Base-by-base conservation (phyloP, 2,888 invertebrate species). In the Orchestes rusci region DNA sequence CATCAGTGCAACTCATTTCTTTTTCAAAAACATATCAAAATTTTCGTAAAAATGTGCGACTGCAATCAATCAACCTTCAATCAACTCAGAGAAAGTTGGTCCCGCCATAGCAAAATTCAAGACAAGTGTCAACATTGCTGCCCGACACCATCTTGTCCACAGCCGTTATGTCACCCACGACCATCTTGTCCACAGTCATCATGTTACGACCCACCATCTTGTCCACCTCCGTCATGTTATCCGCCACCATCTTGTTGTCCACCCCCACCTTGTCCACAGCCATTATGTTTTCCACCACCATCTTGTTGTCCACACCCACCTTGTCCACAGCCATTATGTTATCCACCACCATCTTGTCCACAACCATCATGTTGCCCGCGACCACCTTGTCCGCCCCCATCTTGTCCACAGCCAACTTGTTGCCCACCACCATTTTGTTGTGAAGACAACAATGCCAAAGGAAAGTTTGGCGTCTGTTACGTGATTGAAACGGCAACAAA, bases 391-490 rank as follows among this genome's bases (percentile, higher is more conserved):
- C n/a, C 38, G 2, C 5, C 23, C 5, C 5, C 23, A 23, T 10
- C 23, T 23, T 36, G 33, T n/a, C 8, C 18, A 10, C n/a, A n/a
- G n/a, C n/a, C n/a, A n/a, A n/a, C n/a, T n/a, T 42, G 43, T 15
- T 39, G 39, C 10, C 29, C 36, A n/a, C 18, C 12, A 16, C 19
- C 15, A n/a, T 27, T 12, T 12, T 43, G 29, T 13, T 46, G 43
- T 13, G 20, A 23, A 5, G 32, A 53, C 16, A 39, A 36, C 1
- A 63, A 54, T 29, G 50, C 48, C 3, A 63, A 57, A 52, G 66
- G 64, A n/a, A 60, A 63, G 33, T 66, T 67, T 43, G 66, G 66
- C 10, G 47, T 67, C 13, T 66, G 66, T 4, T 67, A 64, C 54
- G 52, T 66, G 8, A 51, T 60, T 3, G 64, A 66, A 50, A 60